Percentiles rank a stretch among this genome's conserved stretches.
phyloP scores from a whole-genome alignment of 1,140 invertebrate genomes.

The Globodera ellingtonae region DNA sequence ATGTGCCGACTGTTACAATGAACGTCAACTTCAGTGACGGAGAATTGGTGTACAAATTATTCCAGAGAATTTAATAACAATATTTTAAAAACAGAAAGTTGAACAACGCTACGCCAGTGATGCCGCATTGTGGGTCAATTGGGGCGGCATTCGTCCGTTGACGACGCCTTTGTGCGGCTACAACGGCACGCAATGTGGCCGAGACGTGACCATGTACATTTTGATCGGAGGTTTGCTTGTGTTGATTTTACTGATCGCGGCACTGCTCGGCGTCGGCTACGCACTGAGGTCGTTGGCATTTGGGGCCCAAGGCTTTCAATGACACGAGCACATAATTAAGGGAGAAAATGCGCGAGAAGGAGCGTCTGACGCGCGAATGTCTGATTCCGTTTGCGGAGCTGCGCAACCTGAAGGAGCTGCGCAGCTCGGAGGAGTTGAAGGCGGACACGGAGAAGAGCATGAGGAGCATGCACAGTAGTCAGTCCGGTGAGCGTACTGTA shows the following conservation, averaged over 20 bases:
- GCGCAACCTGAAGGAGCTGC: slow-evolving; percentile 20
- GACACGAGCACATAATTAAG: slow-evolving; percentile 20
- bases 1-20: slow-evolving; percentile 25
- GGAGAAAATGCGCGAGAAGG: slow-evolving; percentile 40
- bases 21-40: slow-evolving; percentile 15
- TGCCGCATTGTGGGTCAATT: slow-evolving; percentile 38
- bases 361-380: slow-evolving; percentile 38
- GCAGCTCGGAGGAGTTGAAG: slow-evolving; percentile 11
- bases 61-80: slow-evolving; percentile 6
- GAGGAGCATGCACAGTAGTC: slow-evolving; percentile 48
- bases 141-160: slow-evolving; percentile 34
- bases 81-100: slow-evolving; percentile 5
- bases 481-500: slow-evolving; percentile 25
- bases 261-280: slow-evolving; percentile 28
- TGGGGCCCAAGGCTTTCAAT: neutral
- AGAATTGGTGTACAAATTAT: neutral
- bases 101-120: slow-evolving; percentile 35
- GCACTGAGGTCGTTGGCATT: slow-evolving; percentile 24
- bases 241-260: slow-evolving; percentile 21
- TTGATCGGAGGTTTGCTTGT: slow-evolving; percentile 32
- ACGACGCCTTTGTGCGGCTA: slow-evolving; percentile 45
- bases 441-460: slow-evolving; percentile 45
- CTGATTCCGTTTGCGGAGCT: slow-evolving; percentile 39
- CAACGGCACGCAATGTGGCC: slow-evolving; percentile 38
- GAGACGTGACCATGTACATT: slow-evolving; percentile 32